These are phyloP conservation scores for Cephalopachus bancanus DNA, from an alignment of 2,797 vertebrate species.

Conservation along the genomic window DNA sequence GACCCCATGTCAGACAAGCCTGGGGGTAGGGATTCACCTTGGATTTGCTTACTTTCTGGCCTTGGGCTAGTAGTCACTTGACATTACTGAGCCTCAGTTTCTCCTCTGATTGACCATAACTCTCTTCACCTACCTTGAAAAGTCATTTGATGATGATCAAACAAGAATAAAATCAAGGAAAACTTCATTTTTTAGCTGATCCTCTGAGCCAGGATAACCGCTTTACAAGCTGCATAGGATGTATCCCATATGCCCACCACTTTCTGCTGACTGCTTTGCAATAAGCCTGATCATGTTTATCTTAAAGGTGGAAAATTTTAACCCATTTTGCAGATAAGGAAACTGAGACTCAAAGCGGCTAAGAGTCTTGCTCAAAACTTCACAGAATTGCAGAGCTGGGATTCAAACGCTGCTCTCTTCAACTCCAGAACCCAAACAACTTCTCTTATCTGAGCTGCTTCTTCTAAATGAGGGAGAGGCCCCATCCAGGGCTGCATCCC, in stretches of 20 bases:
- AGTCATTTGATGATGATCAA: not conserved
- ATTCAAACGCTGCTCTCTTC: not conserved
- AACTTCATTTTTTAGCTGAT: not conserved
- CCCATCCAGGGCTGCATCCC: not conserved
- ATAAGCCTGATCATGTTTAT: not conserved
- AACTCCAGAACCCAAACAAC: conserved; percentile 11
- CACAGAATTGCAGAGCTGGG: not conserved
- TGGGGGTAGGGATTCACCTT: not conserved
- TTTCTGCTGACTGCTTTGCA: not conserved
- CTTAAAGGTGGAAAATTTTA: not conserved
- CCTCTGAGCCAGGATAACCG: not conserved
- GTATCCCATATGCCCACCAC: accelerated
- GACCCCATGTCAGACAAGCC: not conserved
- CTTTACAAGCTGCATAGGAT: accelerated
- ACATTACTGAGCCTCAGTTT: not conserved
- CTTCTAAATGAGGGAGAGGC: not conserved
- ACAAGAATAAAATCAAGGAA: conserved; percentile 23
- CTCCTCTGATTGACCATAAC: not conserved
- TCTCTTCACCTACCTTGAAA: not conserved
- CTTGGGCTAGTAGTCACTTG: not conserved
- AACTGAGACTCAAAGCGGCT: not conserved
- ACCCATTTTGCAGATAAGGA: not conserved
- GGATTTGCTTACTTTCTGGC: not conserved
- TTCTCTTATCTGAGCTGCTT: conserved; percentile 7
- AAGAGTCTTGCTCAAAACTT: not conserved